These are phyloP conservation scores for Euwallacea fornicatus DNA, from an alignment of 1,140 invertebrate genomes.

Conservation along the genomic window DNA sequence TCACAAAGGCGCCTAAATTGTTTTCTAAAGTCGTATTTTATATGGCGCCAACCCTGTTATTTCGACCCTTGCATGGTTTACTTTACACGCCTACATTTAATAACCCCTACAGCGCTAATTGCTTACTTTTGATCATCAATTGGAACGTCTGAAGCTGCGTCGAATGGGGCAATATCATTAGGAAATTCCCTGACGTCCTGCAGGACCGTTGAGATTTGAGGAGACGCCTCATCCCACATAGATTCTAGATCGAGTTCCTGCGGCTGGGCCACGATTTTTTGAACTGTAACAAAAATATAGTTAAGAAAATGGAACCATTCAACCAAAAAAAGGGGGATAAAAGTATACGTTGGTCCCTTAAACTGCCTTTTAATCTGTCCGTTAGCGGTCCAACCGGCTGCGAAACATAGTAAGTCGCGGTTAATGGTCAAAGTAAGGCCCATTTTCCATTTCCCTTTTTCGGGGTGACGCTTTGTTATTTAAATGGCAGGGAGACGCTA, in stretches of 20 bases:
- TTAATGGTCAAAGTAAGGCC: slow-evolving; percentile 37
- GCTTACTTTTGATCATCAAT: slow-evolving; percentile 87
- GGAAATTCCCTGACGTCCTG: slow-evolving; percentile 63
- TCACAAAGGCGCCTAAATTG: slow-evolving; percentile 30
- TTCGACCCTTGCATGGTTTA: neutral
- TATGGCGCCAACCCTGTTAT: neutral
- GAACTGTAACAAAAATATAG: slow-evolving; percentile 8
- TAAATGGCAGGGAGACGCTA: slow-evolving; percentile 30
- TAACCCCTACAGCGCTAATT: neutral
- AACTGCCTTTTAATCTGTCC: slow-evolving; percentile 24
- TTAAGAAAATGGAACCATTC: neutral
- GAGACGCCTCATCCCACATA: slow-evolving; percentile 72
- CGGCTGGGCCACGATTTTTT: neutral
- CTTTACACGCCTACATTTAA: neutral
- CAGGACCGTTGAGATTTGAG: slow-evolving; percentile 67
- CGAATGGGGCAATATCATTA: slow-evolving; percentile 76
- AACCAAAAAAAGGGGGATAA: slow-evolving; percentile 2
- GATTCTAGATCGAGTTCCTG: slow-evolving; percentile 58
- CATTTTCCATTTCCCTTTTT: slow-evolving; percentile 35
- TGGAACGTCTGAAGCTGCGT: slow-evolving; percentile 77
- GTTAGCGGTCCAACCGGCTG: slow-evolving; percentile 30
- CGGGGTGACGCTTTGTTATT: slow-evolving; percentile 29
- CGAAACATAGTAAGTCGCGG: slow-evolving; percentile 30
- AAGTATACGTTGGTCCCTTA: neutral
- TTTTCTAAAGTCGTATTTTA: slow-evolving; percentile 27